A percentile compares a stretch with the other conserved stretches of the same genome.
phyloP scores from a whole-genome alignment of 2,113 vertebrate genomes.

The Lanius ludovicianus region DNA sequence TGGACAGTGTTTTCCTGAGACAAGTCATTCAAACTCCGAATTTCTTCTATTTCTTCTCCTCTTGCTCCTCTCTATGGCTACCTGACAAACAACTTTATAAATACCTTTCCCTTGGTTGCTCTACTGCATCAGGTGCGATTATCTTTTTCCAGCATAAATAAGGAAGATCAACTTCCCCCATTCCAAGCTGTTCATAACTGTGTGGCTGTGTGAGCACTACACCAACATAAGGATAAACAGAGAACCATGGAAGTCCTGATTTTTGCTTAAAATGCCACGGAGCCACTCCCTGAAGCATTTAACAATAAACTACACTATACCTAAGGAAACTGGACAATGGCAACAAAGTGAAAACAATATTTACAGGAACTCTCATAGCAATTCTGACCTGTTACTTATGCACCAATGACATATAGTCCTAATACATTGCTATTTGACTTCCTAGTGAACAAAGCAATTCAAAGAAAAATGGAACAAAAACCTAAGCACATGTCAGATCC shows the following conservation, averaged over 20 bases:
- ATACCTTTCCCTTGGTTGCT: background rate
- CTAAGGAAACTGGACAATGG: background rate
- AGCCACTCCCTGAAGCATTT: background rate
- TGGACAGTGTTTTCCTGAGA: background rate
- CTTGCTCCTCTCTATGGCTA: background rate
- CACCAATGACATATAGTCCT: background rate
- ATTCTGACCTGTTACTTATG: background rate
- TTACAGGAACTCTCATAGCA: background rate
- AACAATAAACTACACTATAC: background rate
- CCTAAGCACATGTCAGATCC: accelerated
- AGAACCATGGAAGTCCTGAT: background rate
- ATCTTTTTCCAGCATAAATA: background rate
- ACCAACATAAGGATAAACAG: background rate
- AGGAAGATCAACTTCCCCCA: background rate
- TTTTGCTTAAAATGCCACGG: background rate
- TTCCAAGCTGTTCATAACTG: background rate
- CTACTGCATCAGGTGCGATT: background rate
- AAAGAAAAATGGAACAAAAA: background rate
- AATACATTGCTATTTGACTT: background rate
- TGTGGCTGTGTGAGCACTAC: background rate
- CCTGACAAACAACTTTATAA: background rate
- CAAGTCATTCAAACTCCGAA: background rate
- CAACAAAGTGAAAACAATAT: background rate
- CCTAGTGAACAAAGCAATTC: background rate
- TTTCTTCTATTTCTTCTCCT: background rate